A percentile compares a stretch with the other conserved stretches of the same genome.
Conservation (phyloP, 2,888 invertebrate genomes). For the Drosophila mettleri region DNA sequence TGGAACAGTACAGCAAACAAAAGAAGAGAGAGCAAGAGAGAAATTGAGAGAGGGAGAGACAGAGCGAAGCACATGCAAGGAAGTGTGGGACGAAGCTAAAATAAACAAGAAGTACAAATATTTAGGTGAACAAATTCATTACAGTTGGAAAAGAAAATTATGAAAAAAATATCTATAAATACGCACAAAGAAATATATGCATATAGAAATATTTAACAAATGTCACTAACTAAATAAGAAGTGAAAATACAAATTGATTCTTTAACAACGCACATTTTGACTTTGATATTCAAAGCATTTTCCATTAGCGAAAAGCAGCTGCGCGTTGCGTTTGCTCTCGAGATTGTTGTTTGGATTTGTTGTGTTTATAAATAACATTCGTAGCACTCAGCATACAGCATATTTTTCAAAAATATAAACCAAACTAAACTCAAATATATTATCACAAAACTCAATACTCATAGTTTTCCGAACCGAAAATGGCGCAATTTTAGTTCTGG, state of each 20-base stretch:
- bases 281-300: conserved; percentile 33
- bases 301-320: conserved; percentile 46
- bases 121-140: conserved; percentile 37
- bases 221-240: not conserved
- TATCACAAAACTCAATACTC: conserved; percentile 19
- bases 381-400: conserved; percentile 17
- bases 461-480: conserved; percentile 4
- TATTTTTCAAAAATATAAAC: not conserved
- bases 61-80: not conserved
- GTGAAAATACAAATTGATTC: conserved; percentile 12
- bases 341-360: conserved; percentile 25
- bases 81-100: conserved; percentile 22
- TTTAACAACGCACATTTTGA: conserved; percentile 39
- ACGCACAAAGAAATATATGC: conserved; percentile 14
- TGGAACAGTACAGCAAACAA: conserved; percentile 7
- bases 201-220: conserved; percentile 4
- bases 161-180: conserved; percentile 59
- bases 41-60: not conserved
- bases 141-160: conserved; percentile 39
- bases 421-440: conserved; percentile 9
- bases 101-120: conserved; percentile 44
- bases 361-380: conserved; percentile 42
- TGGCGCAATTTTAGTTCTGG: conserved; percentile 31
- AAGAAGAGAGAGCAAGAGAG: not conserved
- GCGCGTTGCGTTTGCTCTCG: conserved; percentile 6